Percentiles rank a stretch among this genome's conserved stretches.
These are phyloP conservation scores for Craterocephalus amniculus DNA, from an alignment of 2,797 vertebrate genomes.

Conservation along the genomic window DNA sequence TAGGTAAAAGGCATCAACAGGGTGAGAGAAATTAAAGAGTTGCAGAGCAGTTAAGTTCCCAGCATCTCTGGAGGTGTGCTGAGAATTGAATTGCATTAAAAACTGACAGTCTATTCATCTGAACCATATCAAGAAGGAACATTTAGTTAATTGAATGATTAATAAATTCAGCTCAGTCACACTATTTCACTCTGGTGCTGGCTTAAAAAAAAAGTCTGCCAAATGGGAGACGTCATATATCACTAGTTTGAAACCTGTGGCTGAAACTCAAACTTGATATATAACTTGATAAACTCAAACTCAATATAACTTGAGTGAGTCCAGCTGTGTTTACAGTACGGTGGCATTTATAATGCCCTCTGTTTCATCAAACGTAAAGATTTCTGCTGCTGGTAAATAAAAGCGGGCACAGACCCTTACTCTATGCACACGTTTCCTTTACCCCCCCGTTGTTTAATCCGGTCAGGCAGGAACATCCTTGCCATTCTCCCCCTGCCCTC, in stretches of 20 bases:
- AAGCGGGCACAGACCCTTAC: slow-evolving; percentile 44
- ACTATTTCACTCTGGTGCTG: slow-evolving; percentile 95
- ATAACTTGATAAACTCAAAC: too few relatives aligned
- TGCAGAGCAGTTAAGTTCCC: slow-evolving; percentile 88
- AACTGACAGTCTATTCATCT: slow-evolving; percentile 98
- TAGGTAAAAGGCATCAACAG: slow-evolving; percentile 47
- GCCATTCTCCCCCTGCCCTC: slow-evolving; percentile 50
- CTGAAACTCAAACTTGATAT: slow-evolving; percentile 24
- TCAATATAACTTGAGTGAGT: slow-evolving; percentile 38
- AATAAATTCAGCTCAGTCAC: slow-evolving; percentile 99
- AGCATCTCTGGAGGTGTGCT: slow-evolving; percentile 85
- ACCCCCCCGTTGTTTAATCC: slow-evolving; percentile 57
- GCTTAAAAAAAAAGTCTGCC: slow-evolving; percentile 80
- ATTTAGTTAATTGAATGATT: slow-evolving; percentile 99
- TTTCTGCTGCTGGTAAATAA: slow-evolving; percentile 47
- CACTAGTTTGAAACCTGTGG: slow-evolving; percentile 61
- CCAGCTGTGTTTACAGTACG: slow-evolving; percentile 28
- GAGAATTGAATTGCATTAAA: slow-evolving; percentile 97
- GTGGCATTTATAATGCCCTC: slow-evolving; percentile 41
- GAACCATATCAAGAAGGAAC: slow-evolving; percentile 92
- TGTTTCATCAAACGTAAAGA: slow-evolving; percentile 50
- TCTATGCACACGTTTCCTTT: slow-evolving; percentile 52
- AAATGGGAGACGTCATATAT: slow-evolving; percentile 71
- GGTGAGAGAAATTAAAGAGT: slow-evolving; percentile 71
- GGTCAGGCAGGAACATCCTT: slow-evolving; percentile 72